Conservation (phyloP, 2,113 vertebrate genomes). For the Amblyopsis rosae region DNA sequence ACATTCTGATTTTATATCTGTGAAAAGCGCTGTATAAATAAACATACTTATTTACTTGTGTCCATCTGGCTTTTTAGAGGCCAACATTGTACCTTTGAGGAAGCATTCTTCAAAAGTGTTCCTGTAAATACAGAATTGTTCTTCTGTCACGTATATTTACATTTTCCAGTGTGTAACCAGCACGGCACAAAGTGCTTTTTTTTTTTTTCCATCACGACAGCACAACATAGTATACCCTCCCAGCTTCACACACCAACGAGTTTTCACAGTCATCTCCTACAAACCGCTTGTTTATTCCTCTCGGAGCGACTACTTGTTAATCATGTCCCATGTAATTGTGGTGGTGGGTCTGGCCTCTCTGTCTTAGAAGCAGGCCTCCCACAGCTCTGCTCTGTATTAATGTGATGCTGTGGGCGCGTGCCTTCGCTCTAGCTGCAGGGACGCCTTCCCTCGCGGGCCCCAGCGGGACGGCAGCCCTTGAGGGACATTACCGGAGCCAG, state of each 20-base stretch:
- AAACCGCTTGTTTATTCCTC: conserved; percentile 56
- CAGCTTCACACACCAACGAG: conserved; percentile 46
- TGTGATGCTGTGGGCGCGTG: conserved; percentile 60
- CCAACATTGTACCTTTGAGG: too few relatives aligned
- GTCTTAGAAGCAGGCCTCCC: conserved; percentile 59
- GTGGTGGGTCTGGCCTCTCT: conserved; percentile 55
- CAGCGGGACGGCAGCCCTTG: conserved; percentile 63
- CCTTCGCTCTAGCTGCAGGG: conserved; percentile 49
- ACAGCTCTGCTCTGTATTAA: conserved; percentile 54
- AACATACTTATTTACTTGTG: too few relatives aligned
- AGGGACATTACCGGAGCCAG: conserved; percentile 61
- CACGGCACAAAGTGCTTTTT: conserved; percentile 66
- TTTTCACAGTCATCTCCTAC: conserved; percentile 47
- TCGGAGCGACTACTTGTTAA: conserved; percentile 63
- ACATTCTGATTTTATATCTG: too few relatives aligned
- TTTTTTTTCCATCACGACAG: conserved; percentile 47
- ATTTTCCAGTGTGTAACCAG: conserved; percentile 42
- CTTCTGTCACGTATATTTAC: too few relatives aligned
- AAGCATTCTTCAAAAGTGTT: too few relatives aligned
- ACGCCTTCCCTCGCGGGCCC: conserved; percentile 56
- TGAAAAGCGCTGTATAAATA: too few relatives aligned
- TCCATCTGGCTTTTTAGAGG: too few relatives aligned
- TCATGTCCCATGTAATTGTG: conserved; percentile 68
- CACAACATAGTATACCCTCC: conserved; percentile 44
- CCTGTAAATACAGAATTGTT: too few relatives aligned